phyloP scores from a whole-genome alignment of 2,888 invertebrate species.

The Ditylenchus weischeri region DNA sequence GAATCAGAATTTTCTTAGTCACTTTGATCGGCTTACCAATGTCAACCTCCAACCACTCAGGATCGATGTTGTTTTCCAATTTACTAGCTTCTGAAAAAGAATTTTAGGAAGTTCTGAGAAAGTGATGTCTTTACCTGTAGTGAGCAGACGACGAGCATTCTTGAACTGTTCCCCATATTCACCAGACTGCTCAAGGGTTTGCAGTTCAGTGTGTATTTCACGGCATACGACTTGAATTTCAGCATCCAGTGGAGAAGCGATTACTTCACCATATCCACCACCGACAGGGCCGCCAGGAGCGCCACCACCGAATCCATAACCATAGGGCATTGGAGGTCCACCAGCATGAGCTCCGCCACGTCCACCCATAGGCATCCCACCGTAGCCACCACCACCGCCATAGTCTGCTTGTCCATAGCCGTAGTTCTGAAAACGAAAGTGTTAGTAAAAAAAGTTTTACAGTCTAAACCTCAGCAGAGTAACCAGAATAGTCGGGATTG shows the following conservation, averaged over 20 bases:
- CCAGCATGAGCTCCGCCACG: conserved; percentile 12
- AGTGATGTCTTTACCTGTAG: conserved; percentile 32
- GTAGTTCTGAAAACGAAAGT: conserved; percentile 3
- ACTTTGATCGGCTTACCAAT: conserved; percentile 56
- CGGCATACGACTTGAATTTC: conserved; percentile 54
- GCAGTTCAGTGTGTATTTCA: conserved; percentile 52
- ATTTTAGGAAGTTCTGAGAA: conserved; percentile 13
- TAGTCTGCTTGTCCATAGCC: conserved; percentile 21
- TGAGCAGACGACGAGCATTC: conserved; percentile 52
- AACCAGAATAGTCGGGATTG: conserved; percentile 4
- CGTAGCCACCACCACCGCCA: conserved; percentile 27
- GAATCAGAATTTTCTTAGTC: conserved; percentile 55
- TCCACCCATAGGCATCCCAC: conserved; percentile 13
- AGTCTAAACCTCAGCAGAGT: conserved; percentile 2
- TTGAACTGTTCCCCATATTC: conserved; percentile 54
- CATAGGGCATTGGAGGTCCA: conserved; percentile 1
- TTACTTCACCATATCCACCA: conserved; percentile 16
- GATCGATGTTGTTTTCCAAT: conserved; percentile 54
- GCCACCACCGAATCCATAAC: conserved; percentile 20
- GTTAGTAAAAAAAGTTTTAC: neutral
- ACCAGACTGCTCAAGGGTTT: conserved; percentile 44
- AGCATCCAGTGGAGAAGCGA: conserved; percentile 51
- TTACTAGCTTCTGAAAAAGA: conserved; percentile 46
- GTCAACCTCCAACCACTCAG: conserved; percentile 59
- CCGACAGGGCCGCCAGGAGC: conserved; percentile 14